A percentile compares a stretch with the other conserved stretches of the same genome.
Conservation (phyloP, 2,113 vertebrate genomes). For the Hepsetus odoe region DNA sequence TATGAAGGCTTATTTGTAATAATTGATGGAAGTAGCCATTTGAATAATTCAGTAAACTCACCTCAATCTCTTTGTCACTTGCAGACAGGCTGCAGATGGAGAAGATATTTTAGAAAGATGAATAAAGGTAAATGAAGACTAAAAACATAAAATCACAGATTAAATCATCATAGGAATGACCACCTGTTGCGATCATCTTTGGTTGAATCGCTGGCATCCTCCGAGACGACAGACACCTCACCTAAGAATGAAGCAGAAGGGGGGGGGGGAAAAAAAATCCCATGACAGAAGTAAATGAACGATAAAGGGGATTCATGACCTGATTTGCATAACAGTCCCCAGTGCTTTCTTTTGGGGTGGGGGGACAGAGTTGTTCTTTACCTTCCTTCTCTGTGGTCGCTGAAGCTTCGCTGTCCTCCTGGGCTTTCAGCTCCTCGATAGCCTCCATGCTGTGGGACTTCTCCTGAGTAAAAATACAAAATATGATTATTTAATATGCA, state of each 20-base stretch:
- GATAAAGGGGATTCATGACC: not conserved
- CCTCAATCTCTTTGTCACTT: constrained; percentile 93
- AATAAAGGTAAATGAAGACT: too few species aligned
- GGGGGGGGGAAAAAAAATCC: too few species aligned
- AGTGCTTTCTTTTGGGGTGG: not conserved
- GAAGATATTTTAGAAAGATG: constrained; percentile 11
- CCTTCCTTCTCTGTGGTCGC: constrained; percentile 58
- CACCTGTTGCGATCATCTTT: constrained; percentile 69
- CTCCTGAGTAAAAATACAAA: constrained; percentile 61
- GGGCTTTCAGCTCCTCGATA: constrained; percentile 54
- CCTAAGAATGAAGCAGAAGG: constrained; percentile 46
- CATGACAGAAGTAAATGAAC: not conserved
- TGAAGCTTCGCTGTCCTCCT: constrained; percentile 60
- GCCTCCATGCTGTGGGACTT: constrained; percentile 59
- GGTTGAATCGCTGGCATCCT: constrained; percentile 39
- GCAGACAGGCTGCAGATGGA: constrained; percentile 74
- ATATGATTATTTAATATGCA: too few species aligned
- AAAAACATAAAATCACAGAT: too few species aligned
- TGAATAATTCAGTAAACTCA: constrained; percentile 60
- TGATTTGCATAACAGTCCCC: not conserved
- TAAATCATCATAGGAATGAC: constrained; percentile 1
- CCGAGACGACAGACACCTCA: constrained; percentile 56
- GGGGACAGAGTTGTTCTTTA: constrained; percentile 28
- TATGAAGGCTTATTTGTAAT: not conserved
- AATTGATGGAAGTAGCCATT: not conserved